Percentiles rank a stretch among this genome's conserved stretches.
phyloP scores from a whole-genome alignment of 2,888 invertebrate genomes.

The Biston betularia region DNA sequence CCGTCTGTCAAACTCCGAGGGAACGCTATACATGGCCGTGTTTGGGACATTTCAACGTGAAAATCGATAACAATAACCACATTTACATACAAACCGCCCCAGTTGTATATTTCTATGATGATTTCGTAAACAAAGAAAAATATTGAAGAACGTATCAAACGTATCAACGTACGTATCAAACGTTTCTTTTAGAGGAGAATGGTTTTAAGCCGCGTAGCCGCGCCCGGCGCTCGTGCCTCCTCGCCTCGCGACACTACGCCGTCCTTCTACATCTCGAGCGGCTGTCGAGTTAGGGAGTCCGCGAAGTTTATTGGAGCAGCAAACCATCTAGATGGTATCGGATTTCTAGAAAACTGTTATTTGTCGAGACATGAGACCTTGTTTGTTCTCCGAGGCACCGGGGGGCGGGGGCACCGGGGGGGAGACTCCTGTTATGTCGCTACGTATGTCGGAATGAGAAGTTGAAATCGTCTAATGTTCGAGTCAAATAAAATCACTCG shows the following conservation, averaged over 20 bases:
- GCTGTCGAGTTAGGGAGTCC: slow-evolving; percentile 13
- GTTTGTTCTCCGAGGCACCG: slow-evolving; percentile 6
- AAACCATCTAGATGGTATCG: slow-evolving; percentile 26
- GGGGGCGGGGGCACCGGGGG: too few relatives aligned
- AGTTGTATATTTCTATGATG: background rate
- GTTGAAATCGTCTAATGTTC: background rate
- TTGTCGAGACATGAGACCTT: slow-evolving; percentile 24
- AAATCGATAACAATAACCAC: background rate
- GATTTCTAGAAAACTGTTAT: slow-evolving; percentile 30
- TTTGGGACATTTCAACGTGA: background rate
- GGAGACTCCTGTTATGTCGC: background rate
- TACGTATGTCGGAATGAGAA: background rate
- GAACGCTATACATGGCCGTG: too few relatives aligned
- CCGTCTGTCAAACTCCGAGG: too few relatives aligned
- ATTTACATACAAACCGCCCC: background rate
- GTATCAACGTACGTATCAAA: too few relatives aligned
- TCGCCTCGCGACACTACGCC: background rate
- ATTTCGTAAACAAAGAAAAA: background rate
- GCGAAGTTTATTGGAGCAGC: slow-evolving; percentile 23
- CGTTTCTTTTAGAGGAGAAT: background rate
- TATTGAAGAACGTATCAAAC: too few relatives aligned
- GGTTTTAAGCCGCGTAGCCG: background rate
- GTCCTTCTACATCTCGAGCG: slow-evolving; percentile 8
- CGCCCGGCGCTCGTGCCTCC: background rate
- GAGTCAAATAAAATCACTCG: background rate